phyloP scores from a whole-genome alignment of 2,113 vertebrate genomes.

The Syngnathoides biaculeatus region DNA sequence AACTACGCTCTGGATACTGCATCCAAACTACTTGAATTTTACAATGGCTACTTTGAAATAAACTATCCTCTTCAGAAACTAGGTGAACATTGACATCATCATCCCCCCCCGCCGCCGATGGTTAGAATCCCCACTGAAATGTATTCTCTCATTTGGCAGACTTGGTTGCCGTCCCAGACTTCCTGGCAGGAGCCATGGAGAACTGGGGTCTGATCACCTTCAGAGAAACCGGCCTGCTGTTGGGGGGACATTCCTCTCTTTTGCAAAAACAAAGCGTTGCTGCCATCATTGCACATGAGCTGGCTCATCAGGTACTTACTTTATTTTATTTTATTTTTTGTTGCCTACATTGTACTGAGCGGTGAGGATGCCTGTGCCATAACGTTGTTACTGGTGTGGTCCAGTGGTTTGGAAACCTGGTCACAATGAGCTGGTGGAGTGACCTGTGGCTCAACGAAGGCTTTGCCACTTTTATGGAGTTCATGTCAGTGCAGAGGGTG shows the following conservation, averaged over 20 bases:
- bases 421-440: constrained; percentile 97
- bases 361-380: not conserved
- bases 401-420: constrained; percentile 97
- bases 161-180: constrained; percentile 91
- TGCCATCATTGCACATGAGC: constrained; percentile 87
- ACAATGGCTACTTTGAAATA: constrained; percentile 82
- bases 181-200: constrained; percentile 92
- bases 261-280: constrained; percentile 86
- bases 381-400: constrained; percentile 15
- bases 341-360: not conserved
- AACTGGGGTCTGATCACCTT: constrained; percentile 96
- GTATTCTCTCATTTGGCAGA: constrained; percentile 67
- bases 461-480: constrained; percentile 95
- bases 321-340: not conserved
- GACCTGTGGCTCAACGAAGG: constrained; percentile 97
- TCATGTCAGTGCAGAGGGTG: constrained; percentile 77
- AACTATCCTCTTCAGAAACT: constrained; percentile 86
- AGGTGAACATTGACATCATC: constrained; percentile 68
- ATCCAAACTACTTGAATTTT: constrained; percentile 84
- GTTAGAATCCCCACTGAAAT: not conserved
- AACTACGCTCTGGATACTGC: constrained; percentile 78
- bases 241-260: constrained; percentile 77
- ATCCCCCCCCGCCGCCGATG: not conserved
- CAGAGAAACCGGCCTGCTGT: constrained; percentile 81
- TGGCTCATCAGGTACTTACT: constrained; percentile 90